These are phyloP conservation scores for Notarius lentiginosus DNA, from an alignment of 2,113 vertebrate species.

Conservation along the genomic window DNA sequence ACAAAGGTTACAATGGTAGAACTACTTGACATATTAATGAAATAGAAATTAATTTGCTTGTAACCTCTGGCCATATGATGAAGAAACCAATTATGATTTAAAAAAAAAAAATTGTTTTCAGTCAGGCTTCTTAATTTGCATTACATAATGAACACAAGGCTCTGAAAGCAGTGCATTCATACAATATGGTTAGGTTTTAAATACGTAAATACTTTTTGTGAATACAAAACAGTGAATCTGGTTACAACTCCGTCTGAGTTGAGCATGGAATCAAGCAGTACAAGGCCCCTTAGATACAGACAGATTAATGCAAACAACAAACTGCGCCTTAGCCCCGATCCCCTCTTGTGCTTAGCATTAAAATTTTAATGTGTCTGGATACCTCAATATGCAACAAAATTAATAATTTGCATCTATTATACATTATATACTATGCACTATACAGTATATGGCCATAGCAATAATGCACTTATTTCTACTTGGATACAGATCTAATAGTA, in stretches of 20 bases:
- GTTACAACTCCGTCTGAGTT: neutral
- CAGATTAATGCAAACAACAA: constrained; percentile 20
- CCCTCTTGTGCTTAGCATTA: constrained; percentile 1
- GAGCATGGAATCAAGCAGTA: constrained; percentile 25
- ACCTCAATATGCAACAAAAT: neutral
- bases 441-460: neutral
- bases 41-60: neutral
- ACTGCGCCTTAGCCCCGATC: constrained; percentile 19
- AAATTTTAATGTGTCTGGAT: constrained; percentile 10
- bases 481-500: neutral
- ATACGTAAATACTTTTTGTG: neutral
- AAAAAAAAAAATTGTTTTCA: neutral
- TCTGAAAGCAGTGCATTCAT: constrained; percentile 12
- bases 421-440: neutral
- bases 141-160: constrained; percentile 29
- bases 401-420: neutral
- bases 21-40: neutral
- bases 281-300: constrained; percentile 40
- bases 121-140: neutral
- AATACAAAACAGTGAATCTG: neutral
- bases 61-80: neutral
- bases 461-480: neutral
- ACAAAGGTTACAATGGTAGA: neutral
- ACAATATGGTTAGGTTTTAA: neutral
- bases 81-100: neutral